Conservation (phyloP, 2,888 invertebrate species). For the Ferdinandea cuprea region DNA sequence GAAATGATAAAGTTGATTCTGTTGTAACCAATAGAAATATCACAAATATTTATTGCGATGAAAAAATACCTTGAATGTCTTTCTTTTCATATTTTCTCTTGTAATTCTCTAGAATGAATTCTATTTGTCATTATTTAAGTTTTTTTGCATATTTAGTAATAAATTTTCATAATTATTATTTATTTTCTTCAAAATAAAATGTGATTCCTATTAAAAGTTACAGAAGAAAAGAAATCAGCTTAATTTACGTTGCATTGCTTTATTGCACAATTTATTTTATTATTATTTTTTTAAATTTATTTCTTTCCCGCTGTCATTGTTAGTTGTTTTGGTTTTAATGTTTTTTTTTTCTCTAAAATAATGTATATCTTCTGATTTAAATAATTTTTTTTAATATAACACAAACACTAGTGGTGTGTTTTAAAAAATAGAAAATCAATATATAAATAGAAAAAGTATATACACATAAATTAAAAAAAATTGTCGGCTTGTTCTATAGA, state of each 20-base stretch:
- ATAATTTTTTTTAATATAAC: constrained; percentile 25
- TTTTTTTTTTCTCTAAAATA: constrained; percentile 47
- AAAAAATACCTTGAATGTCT: no score
- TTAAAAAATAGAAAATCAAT: constrained; percentile 38
- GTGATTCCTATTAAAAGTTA: no score
- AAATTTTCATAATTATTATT: no score
- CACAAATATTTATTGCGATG: no score
- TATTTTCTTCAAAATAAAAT: no score
- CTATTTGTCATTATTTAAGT: no score
- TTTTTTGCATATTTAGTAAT: no score
- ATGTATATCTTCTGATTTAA: constrained; percentile 22
- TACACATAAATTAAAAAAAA: constrained; percentile 10
- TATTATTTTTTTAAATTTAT: constrained; percentile 31
- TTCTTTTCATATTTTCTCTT: no score
- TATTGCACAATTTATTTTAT: constrained; percentile 48
- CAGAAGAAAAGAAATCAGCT: not conserved
- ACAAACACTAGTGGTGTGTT: constrained; percentile 62
- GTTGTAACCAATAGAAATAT: no score
- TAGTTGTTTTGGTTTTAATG: constrained; percentile 74
- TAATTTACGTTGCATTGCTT: constrained; percentile 63
- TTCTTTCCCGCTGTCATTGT: constrained; percentile 65
- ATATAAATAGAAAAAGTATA: not conserved
- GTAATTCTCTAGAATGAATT: no score
- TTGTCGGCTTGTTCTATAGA: constrained; percentile 47
- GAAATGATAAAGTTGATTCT: no score